These are phyloP conservation scores for Caenorhabditis zanzibari DNA, from an alignment of 2,888 invertebrate genomes.

Conservation along the genomic window DNA sequence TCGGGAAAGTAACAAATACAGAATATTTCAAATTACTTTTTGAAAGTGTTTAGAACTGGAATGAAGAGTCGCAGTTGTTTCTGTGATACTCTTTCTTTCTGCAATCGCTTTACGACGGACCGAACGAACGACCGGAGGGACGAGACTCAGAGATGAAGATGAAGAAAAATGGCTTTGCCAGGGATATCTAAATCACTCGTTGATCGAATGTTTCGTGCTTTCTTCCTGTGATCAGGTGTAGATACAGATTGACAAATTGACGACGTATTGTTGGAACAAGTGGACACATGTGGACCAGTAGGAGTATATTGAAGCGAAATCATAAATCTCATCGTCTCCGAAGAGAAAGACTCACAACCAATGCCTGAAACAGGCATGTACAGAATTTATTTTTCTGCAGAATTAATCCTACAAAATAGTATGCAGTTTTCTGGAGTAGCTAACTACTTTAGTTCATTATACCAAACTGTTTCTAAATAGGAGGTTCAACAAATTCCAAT, in stretches of 20 bases:
- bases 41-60: conserved; percentile 34
- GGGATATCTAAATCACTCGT: conserved; percentile 25
- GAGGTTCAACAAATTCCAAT: no score
- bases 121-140: conserved; percentile 37
- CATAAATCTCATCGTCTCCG: no score
- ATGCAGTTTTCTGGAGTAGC: no score
- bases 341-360: no score
- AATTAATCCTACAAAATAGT: no score
- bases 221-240: conserved; percentile 40
- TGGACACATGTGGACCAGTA: conserved; percentile 34
- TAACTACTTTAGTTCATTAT: no score
- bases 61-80: conserved; percentile 56
- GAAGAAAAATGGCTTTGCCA: conserved; percentile 16
- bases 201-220: conserved; percentile 21
- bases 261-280: conserved; percentile 45
- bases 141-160: conserved; percentile 18
- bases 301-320: neutral
- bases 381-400: no score
- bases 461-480: no score
- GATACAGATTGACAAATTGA: conserved; percentile 51
- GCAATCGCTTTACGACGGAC: conserved; percentile 43
- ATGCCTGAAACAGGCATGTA: no score
- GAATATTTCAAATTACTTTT: conserved; percentile 21
- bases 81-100: conserved; percentile 60
- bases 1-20: conserved; percentile 15